A percentile compares a stretch with the other conserved stretches of the same genome.
Conservation (phyloP, 2,888 invertebrate genomes). For the Gymnocheta viridis region DNA sequence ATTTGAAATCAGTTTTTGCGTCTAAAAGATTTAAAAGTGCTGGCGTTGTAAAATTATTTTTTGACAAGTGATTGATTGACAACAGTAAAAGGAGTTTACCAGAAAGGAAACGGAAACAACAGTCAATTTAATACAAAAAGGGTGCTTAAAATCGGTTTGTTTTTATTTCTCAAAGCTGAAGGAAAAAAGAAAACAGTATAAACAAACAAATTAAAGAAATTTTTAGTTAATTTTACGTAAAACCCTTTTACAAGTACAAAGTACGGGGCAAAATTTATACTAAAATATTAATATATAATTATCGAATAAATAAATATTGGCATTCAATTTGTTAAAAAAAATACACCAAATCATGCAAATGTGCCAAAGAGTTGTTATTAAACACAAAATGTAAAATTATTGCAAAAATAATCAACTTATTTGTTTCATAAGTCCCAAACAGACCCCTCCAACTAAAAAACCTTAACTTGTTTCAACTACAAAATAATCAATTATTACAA, state of each 20-base stretch:
- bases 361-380: slow-evolving; percentile 47
- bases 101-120: slow-evolving; percentile 39
- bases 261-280: background rate
- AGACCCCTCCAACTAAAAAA: slow-evolving; percentile 31
- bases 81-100: slow-evolving; percentile 45
- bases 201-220: background rate
- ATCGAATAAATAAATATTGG: slow-evolving; percentile 7
- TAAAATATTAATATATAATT: background rate
- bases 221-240: background rate
- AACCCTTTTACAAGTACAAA: background rate
- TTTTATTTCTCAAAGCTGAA: background rate
- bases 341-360: background rate
- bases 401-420: slow-evolving; percentile 3
- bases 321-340: background rate
- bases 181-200: background rate
- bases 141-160: background rate
- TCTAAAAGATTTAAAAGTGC: background rate
- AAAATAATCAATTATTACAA: background rate
- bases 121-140: slow-evolving; percentile 7
- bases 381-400: slow-evolving; percentile 21
- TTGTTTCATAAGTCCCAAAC: background rate
- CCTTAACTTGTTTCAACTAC: slow-evolving; percentile 3
- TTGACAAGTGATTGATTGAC: slow-evolving; percentile 17
- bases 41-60: background rate
- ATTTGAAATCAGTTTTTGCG: background rate